phyloP scores from a whole-genome alignment of 1,140 invertebrate genomes.

The Bradynema listronoti region DNA sequence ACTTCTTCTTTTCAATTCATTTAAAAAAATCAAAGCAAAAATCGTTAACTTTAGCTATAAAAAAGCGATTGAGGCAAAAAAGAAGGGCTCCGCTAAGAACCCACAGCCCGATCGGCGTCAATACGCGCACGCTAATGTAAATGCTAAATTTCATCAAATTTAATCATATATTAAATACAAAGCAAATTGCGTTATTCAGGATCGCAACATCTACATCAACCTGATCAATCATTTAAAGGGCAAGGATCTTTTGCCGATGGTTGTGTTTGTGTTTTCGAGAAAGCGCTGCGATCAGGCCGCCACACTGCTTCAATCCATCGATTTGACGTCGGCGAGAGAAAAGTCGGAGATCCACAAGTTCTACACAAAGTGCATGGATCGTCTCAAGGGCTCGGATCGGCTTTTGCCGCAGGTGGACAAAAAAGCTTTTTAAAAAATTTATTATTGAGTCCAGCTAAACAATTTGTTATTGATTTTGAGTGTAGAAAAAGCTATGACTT shows the following conservation, averaged over 20 bases:
- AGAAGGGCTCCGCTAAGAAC: constrained; percentile 7
- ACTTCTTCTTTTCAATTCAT: too few species aligned
- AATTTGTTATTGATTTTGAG: not conserved
- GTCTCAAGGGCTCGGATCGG: constrained; percentile 76
- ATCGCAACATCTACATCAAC: constrained; percentile 77
- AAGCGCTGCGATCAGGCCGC: constrained; percentile 76
- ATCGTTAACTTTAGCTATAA: constrained; percentile 59
- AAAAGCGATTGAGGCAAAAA: constrained; percentile 67
- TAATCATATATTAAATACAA: too few species aligned
- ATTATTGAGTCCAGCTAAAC: not conserved
- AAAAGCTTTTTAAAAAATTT: not conserved
- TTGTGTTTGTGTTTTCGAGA: constrained; percentile 81
- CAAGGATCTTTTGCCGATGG: constrained; percentile 72
- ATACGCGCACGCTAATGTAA: too few species aligned
- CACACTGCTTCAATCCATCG: constrained; percentile 64
- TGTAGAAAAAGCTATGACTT: too few species aligned
- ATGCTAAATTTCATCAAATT: too few species aligned
- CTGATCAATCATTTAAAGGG: constrained; percentile 73
- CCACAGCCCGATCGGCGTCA: too few species aligned
- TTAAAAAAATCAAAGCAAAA: too few species aligned
- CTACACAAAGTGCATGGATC: constrained; percentile 73
- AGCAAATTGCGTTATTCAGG: constrained; percentile 32
- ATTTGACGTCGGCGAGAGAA: constrained; percentile 76
- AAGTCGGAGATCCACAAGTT: constrained; percentile 76
- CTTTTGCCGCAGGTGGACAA: constrained; percentile 72